phyloP scores from a whole-genome alignment of 2,888 invertebrate genomes.

The Melinopterus prodromus region DNA sequence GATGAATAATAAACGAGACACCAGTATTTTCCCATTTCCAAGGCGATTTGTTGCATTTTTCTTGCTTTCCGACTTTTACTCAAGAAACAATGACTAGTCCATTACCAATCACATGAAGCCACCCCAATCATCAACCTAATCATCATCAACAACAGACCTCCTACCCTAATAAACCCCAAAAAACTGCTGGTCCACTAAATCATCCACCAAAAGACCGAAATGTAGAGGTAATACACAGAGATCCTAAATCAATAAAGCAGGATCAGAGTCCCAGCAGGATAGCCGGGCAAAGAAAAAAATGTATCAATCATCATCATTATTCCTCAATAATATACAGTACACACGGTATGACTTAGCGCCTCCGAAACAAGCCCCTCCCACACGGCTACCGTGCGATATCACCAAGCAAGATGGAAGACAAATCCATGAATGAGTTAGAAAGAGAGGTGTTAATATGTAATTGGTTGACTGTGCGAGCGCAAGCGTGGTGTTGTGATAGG shows the following conservation, averaged over 20 bases:
- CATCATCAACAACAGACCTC: neutral
- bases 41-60: too few relatives aligned
- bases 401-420: constrained; percentile 1
- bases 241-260: constrained; percentile 14
- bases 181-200: neutral
- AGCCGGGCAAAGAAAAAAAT: constrained; percentile 9
- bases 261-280: constrained; percentile 5
- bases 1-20: too few relatives aligned
- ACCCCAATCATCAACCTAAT: neutral
- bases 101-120: neutral
- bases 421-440: constrained; percentile 42
- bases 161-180: neutral
- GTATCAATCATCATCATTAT: constrained; percentile 22
- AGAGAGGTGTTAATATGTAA: constrained; percentile 39
- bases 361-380: constrained; percentile 56
- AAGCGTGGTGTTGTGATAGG: constrained; percentile 35
- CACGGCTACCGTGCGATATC: constrained; percentile 32
- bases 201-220: constrained; percentile 6
- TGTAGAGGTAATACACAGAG: neutral
- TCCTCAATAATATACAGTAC: constrained; percentile 22
- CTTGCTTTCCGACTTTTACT: too few relatives aligned
- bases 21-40: too few relatives aligned
- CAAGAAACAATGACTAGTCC: too few relatives aligned
- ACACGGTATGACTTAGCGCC: constrained; percentile 58
- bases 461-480: constrained; percentile 27